Conservation (phyloP, 2,888 invertebrate species). For the Drosophila multiciliata region DNA sequence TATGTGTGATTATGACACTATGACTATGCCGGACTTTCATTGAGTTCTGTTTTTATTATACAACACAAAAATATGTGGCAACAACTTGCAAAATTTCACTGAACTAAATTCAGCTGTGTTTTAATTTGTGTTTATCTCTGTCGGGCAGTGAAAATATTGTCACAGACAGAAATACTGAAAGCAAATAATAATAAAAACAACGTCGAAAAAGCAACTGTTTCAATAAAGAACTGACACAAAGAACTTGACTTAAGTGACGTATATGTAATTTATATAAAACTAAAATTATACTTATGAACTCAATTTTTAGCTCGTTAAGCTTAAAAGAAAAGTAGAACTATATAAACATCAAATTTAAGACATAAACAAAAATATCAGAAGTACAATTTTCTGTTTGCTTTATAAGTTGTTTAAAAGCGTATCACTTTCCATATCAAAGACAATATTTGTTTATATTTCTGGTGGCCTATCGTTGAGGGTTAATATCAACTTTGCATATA, state of each 20-base stretch:
- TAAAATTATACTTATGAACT: neutral
- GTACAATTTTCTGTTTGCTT: neutral
- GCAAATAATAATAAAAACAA: conserved; percentile 45
- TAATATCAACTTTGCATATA: conserved; percentile 7
- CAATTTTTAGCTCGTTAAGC: conserved; percentile 10
- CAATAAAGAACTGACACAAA: conserved; percentile 53
- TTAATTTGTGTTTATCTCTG: conserved; percentile 23
- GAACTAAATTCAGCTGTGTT: conserved; percentile 36
- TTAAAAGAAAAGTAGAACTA: neutral
- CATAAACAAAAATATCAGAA: neutral
- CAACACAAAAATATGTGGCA: conserved; percentile 42
- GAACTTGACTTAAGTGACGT: conserved; percentile 25
- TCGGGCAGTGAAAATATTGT: conserved; percentile 35
- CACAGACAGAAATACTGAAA: conserved; percentile 15
- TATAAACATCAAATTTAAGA: neutral
- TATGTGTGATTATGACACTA: conserved; percentile 52
- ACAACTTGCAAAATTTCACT: conserved; percentile 49
- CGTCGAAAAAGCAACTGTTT: conserved; percentile 65
- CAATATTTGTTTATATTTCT: neutral
- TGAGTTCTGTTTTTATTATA: conserved; percentile 60
- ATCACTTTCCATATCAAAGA: neutral
- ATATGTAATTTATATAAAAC: conserved; percentile 12
- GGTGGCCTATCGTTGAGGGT: neutral
- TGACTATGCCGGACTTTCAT: conserved; percentile 46
- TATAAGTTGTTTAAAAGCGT: neutral